A percentile compares a stretch with the other conserved stretches of the same genome.
These are phyloP conservation scores for Drosophila grimshawi DNA, from an alignment of 1,140 invertebrate genomes.

Conservation along the genomic window DNA sequence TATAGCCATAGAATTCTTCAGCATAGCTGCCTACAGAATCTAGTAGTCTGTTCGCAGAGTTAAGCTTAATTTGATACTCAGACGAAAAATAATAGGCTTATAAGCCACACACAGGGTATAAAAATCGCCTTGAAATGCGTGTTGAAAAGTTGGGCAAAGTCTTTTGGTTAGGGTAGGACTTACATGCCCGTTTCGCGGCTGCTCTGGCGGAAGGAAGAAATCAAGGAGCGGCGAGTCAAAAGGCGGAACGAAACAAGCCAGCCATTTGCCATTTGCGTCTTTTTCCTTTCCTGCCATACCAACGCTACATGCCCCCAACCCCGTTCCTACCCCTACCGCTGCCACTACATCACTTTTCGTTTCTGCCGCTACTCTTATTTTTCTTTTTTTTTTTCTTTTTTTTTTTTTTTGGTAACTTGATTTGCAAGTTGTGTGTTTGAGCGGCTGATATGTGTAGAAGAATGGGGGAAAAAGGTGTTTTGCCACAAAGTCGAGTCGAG, in stretches of 20 bases:
- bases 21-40: too few relatives aligned
- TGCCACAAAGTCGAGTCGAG: constrained; percentile 1
- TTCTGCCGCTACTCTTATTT: too few relatives aligned
- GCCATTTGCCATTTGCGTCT: constrained; percentile 62
- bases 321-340: background rate
- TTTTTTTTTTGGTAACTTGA: constrained; percentile 69
- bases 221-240: constrained; percentile 64
- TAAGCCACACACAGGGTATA: background rate
- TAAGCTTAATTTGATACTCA: background rate
- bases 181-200: constrained; percentile 61
- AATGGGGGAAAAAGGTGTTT: constrained; percentile 12
- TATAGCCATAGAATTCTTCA: background rate
- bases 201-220: constrained; percentile 73
- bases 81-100: background rate
- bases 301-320: background rate
- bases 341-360: too few relatives aligned
- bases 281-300: constrained; percentile 11
- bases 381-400: background rate
- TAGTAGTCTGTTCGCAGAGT: too few relatives aligned
- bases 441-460: constrained; percentile 36
- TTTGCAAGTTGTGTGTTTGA: constrained; percentile 61
- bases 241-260: constrained; percentile 58
- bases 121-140: background rate
- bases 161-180: constrained; percentile 15
- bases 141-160: constrained; percentile 13